phyloP scores from a whole-genome alignment of 2,113 vertebrate genomes.

The Gymnogyps californianus region DNA sequence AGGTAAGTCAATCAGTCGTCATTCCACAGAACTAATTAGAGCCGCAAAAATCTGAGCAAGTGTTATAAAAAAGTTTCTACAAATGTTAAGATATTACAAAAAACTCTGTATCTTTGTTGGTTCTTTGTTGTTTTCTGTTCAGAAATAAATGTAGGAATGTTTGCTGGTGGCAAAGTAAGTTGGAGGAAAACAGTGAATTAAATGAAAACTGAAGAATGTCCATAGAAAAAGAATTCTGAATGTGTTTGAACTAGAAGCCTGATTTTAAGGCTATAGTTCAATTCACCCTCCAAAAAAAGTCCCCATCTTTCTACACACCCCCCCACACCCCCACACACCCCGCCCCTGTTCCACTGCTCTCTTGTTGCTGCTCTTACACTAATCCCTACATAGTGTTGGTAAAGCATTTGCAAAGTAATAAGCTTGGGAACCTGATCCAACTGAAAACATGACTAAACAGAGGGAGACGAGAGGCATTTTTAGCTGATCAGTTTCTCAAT shows the following conservation, averaged over 20 bases:
- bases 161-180: not conserved
- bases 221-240: not conserved
- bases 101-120: not conserved
- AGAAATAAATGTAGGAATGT: not conserved
- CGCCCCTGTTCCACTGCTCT: rapidly evolving
- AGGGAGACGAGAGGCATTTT: not conserved
- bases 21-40: not conserved
- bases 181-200: not conserved
- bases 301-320: not conserved
- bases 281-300: not conserved
- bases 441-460: not conserved
- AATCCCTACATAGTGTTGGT: not conserved
- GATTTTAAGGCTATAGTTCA: not conserved
- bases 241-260: not conserved
- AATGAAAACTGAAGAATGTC: not conserved
- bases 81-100: not conserved
- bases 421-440: not conserved
- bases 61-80: not conserved
- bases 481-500: not conserved
- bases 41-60: not conserved
- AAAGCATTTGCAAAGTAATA: not conserved
- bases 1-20: not conserved
- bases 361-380: not conserved
- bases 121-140: not conserved
- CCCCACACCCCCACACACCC: too few relatives aligned